Conservation (phyloP, 2,888 invertebrate genomes). For the Seladonia tumulorum region DNA sequence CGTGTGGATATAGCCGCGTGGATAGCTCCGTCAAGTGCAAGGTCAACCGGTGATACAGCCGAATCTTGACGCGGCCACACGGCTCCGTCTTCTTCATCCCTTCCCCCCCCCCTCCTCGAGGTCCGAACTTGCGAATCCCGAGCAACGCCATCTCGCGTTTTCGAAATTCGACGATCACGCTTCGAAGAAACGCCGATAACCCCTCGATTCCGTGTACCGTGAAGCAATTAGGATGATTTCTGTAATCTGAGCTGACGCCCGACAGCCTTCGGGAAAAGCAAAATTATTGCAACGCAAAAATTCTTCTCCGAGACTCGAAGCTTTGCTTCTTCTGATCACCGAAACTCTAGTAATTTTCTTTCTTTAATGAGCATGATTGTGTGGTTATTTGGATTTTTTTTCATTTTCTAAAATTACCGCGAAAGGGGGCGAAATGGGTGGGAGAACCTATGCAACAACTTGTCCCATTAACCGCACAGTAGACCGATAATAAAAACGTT, state of each 20-base stretch:
- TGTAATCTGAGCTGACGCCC: not conserved
- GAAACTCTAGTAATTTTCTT: not conserved
- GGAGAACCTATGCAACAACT: not conserved
- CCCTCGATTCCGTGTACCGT: not conserved
- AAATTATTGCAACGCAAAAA: slow-evolving; percentile 1
- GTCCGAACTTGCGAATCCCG: not conserved
- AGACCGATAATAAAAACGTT: not conserved
- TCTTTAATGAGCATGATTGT: not conserved
- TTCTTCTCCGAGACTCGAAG: not conserved
- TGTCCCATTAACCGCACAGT: not conserved
- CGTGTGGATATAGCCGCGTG: slow-evolving; percentile 44
- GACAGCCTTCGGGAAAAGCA: not conserved
- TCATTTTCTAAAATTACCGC: not conserved
- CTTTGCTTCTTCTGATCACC: not conserved
- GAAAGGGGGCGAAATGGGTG: not conserved
- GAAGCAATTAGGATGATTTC: slow-evolving; percentile 1
- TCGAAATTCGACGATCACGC: not conserved
- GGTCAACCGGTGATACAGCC: slow-evolving; percentile 34
- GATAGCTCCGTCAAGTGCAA: slow-evolving; percentile 60
- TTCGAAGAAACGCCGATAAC: not conserved
- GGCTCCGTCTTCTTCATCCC: not conserved
- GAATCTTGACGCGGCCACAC: not conserved
- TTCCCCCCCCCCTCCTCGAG: not conserved
- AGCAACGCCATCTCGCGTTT: not conserved
- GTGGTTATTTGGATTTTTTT: not conserved